Percentiles rank a stretch among this genome's conserved stretches.
phyloP scores from a whole-genome alignment of 2,113 vertebrate genomes.

The Scalopus aquaticus region DNA sequence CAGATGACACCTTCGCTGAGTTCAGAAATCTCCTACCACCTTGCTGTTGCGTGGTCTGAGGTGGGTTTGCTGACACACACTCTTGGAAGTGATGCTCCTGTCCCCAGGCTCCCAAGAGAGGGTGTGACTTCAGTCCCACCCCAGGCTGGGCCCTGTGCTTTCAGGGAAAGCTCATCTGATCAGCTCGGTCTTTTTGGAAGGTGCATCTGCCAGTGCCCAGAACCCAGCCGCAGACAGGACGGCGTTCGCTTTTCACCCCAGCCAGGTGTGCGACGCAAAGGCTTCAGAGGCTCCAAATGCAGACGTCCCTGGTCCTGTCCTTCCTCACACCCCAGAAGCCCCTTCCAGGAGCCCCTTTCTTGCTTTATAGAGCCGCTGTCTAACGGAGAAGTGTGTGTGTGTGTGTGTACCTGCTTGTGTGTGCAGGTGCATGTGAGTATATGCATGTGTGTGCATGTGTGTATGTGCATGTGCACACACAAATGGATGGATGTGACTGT shows the following conservation, averaged over 20 bases:
- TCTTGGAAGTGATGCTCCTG: not conserved
- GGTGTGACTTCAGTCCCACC: not conserved
- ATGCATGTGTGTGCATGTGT: not conserved
- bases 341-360: constrained; percentile 76
- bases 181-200: not conserved
- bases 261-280: not conserved
- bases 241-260: not conserved
- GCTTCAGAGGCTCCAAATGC: not conserved
- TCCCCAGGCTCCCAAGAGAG: not conserved
- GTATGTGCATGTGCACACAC: no score
- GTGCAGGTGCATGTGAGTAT: not conserved
- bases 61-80: not conserved
- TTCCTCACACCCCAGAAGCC: not conserved
- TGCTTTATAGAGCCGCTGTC: constrained; percentile 77
- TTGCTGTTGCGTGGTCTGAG: no score
- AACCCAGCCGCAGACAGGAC: not conserved
- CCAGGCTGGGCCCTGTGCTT: not conserved
- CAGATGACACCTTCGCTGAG: no score
- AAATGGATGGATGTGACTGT: no score
- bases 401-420: no score
- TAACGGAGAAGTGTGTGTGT: constrained; percentile 53
- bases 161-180: not conserved
- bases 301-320: no score
- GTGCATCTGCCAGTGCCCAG: not conserved
- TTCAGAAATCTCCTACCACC: not conserved